Base-by-base conservation (phyloP, 2,797 vertebrate genomes). In the Lutjanus argentimaculatus region DNA sequence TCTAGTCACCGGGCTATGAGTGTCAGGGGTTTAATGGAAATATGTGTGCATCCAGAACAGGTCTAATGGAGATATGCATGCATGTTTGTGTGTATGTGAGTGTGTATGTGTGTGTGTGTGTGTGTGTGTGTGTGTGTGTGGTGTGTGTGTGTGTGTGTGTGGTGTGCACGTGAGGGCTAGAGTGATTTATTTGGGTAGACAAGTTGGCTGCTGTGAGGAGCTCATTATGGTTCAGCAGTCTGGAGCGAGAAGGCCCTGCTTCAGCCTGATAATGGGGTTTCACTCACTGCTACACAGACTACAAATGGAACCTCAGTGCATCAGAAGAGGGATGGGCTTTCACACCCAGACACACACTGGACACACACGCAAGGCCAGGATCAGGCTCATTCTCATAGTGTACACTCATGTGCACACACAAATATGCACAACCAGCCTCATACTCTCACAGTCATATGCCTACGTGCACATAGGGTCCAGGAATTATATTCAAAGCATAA, bases 211-310 rank as follows among this genome's bases (percentile, higher is more conserved):
- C 91, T 87, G 90, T 90, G 93, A 94, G 92, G 83, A 94, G 92
- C 94, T 96, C 92, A 95, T 96, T 96, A 95, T 89, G 93, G 91
- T 94, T 91, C 87, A 91, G 86, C 84, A 88, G 90, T 92, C 93
- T 89, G 91, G 87, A 91, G 91, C 80, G 67, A 87, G 83, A 87
- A 85, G 88, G 88, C 91, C 85, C 89, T 86, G 89, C 88, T 83
- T 89, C 86, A 89, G 85, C 82, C 90, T 90, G 90, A 93, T 95
- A 95, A 95, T 94, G 88, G 91, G 89, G 90, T 95, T 95, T 95
- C 85, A 92, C 89, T 94, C 92, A 91, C 90, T 87, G 91, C 63
- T 86, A 89, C 85, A 72, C 72, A 87, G 86, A 64, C 89, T 91
- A 91, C 86, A 90, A 92, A 87, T 93, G 89, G 91, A 92, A 84